Evolutionary conservation across 2,797 vertebrate species (phyloP), one percentile per base, ranked within the genome.

Genomic region (Macrochelys suwanniensis): DNA sequence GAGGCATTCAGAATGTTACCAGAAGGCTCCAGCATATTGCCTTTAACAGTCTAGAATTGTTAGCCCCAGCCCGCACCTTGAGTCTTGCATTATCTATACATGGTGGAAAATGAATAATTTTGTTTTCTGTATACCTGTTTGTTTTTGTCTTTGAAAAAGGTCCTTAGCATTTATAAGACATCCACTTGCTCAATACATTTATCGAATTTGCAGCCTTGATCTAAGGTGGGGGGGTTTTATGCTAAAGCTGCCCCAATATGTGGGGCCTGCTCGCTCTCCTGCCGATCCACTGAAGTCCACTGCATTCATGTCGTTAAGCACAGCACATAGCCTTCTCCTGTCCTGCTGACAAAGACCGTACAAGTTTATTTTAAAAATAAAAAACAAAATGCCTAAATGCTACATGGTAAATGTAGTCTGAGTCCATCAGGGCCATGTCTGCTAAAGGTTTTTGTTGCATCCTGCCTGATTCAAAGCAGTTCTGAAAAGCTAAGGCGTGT

Each of bases 391-490:
- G 84, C 80, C 92, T 82, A 88, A 95, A 94, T 45, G 54, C 5
- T 91, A 65, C 89, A 59, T 79, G 84, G 51, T 94, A 53, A 77
- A 13, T 95, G 23, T 93, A 68, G 90, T 95, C 78, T 13, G 88
- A 97, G 97, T 96, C 95, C 95, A 78, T 50, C 49, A 56, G 92
- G 85, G 92, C 91, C 37, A 88, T 37, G 77, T 71, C 31, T 91
- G 86, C 68, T 84, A 85, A 80, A 68, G 80, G 87, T 1, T 88
- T 56, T 54, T 65, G 23, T 84, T 80, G 31, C 47, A 56, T 96
- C 87, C 82, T 96, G 89, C 94, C 95, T 96, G 90, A 89, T 91
- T 97, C 94, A 94, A 93, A 95, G 90, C 79, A 82, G 82, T 89
- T 90, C 91, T 85, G 86, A 96, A 89, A 96, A 94, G 93, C 6